Percentiles rank a stretch among this genome's conserved stretches.
phyloP scores from a whole-genome alignment of 2,888 invertebrate species.

The Eulithis prunata region DNA sequence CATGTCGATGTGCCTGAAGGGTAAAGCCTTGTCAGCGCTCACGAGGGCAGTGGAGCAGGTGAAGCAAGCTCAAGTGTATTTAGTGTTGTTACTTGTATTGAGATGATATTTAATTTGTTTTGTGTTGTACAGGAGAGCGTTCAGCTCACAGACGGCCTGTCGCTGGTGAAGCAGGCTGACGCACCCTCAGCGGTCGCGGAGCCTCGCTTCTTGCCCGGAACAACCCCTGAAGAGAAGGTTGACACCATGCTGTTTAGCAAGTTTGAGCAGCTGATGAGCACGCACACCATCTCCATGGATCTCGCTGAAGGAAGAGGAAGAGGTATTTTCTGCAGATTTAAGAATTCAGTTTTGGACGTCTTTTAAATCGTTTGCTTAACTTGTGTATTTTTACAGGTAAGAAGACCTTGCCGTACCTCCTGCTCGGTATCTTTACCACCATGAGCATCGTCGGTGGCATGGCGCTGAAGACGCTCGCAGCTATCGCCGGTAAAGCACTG shows the following conservation, averaged over 20 bases:
- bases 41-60: constrained; percentile 86
- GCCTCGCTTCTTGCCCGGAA: constrained; percentile 83
- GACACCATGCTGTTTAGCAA: constrained; percentile 80
- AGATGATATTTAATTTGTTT: constrained; percentile 51
- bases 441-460: constrained; percentile 88
- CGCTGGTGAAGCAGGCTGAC: constrained; percentile 84
- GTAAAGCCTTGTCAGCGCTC: constrained; percentile 84
- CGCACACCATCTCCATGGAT: constrained; percentile 87
- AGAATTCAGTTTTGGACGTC: background rate
- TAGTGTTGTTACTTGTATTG: constrained; percentile 43
- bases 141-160: constrained; percentile 85
- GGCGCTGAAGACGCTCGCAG: constrained; percentile 87
- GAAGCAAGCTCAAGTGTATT: constrained; percentile 49
- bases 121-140: constrained; percentile 79
- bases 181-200: constrained; percentile 81
- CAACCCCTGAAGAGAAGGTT: constrained; percentile 83
- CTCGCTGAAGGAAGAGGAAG: constrained; percentile 82
- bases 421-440: constrained; percentile 86
- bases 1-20: constrained; percentile 85
- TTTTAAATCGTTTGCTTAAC: background rate
- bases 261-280: constrained; percentile 85
- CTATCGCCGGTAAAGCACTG: constrained; percentile 89
- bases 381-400: constrained; percentile 67
- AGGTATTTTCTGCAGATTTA: constrained; percentile 56
- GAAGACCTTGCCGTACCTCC: constrained; percentile 83